Evolutionary conservation across 2,888 invertebrate species (phyloP).

Genomic region (Plebejus argus): DNA sequence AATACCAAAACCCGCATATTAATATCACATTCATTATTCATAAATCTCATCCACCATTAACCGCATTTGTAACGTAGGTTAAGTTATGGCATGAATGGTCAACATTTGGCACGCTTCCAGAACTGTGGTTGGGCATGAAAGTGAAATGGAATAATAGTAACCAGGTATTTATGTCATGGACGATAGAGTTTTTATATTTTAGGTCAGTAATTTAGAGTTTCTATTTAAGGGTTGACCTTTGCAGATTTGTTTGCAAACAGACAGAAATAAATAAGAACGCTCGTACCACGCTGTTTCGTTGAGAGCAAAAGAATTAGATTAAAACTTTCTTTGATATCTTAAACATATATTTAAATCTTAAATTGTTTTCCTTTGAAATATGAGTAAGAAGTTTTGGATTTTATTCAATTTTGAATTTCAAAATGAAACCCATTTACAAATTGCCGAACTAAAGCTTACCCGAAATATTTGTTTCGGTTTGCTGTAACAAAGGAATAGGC

Average conservation of each 20-base stretch:
- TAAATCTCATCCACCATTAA: background rate
- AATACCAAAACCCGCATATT: background rate
- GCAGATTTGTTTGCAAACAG: background rate
- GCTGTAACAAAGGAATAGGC: no score
- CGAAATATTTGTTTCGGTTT: no score
- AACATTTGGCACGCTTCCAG: conserved; percentile 59
- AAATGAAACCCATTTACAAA: no score
- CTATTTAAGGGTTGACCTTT: background rate
- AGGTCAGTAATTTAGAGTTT: background rate
- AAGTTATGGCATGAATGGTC: conserved; percentile 6
- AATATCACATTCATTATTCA: background rate
- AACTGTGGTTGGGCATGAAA: conserved; percentile 49
- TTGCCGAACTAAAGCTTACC: no score
- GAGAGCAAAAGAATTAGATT: no score
- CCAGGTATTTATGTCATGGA: conserved; percentile 63
- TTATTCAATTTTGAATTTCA: no score
- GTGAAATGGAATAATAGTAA: conserved; percentile 53
- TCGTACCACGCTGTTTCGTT: no score
- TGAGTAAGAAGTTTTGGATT: no score
- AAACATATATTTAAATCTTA: no score
- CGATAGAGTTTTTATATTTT: conserved; percentile 40
- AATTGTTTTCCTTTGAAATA: no score
- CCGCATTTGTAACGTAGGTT: conserved; percentile 7
- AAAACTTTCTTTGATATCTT: no score
- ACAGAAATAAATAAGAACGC: background rate